Evolutionary conservation across 2,888 invertebrate genomes (phyloP), one percentile per base, ranked within the genome.

Genomic region (Callyntrura guangdongensis): DNA sequence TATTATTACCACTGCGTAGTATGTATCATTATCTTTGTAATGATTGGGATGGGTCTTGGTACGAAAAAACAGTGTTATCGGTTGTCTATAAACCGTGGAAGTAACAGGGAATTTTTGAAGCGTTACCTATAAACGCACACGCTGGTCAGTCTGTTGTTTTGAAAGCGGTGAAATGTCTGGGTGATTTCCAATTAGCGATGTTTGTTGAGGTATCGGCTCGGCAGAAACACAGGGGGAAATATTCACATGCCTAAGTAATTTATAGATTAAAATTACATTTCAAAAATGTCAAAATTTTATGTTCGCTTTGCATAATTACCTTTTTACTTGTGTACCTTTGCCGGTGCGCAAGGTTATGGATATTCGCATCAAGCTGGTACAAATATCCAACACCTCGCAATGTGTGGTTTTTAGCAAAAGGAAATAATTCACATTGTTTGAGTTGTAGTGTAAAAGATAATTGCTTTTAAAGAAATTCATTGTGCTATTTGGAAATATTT

Each of bases 271-370:
- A 64, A 69, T 69, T 69, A 36, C 45, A 17, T 74, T 74, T 45
- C 47, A 79, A 56, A 77, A 59, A 79, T 56, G 56, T 79, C 79
- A 56, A 59, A n/a, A 14, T 79, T 79, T 79, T 79, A 79, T 79
- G 79, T 53, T 77, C 49, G 12, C 53, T 77, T 27, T 0, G 27
- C 3, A n/a, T 56, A 56, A 56, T 79, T 77, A 25, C 25, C 53
- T 77, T 74, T n/a, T 74, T 25, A 25, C 47, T 17, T 45, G 11
- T 25, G 9, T 12, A 20, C 47, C 17, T 47, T 47, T 17, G 17
- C 47, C 12, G 17, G 49, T 56, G 49, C n/a, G 9, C 27, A 56
- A 79, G 59, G 77, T 53, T n/a, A 79, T n/a, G 49, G 74, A 45
- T 27, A 11, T 47, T 47, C 79, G n/a, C 79, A 56, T 11, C 22